Base-by-base conservation (phyloP, 2,113 vertebrate species). In the Amphiprion ocellaris region DNA sequence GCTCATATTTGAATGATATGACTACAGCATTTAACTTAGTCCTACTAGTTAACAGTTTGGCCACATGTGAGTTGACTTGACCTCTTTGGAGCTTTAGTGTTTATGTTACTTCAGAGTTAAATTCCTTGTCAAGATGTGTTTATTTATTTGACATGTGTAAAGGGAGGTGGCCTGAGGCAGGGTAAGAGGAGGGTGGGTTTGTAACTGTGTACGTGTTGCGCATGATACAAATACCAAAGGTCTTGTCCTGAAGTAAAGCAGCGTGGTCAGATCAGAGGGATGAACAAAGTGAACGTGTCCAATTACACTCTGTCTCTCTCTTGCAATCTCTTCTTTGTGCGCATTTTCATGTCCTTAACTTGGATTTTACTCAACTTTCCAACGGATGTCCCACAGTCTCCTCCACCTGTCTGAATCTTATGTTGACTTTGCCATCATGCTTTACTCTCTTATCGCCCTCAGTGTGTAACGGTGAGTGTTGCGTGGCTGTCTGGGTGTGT, bases 181-280 rank as follows among this genome's bases (percentile, higher is more conserved):
- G 10, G 17, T 33, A 69, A 54, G 24, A 21, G 30, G 30, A 69
- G 60, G 44, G 44, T 21, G 26, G 30, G 30, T 71, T 19, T 70
- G 24, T 63, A 44, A 59, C 47, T 46, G 39, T 65, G 41, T 71
- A 71, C 28, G 21, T 75, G 66, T 24, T 23, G 63, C 59, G 46
- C 68, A 15, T 58, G 79, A 77, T 21, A 23, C 47, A 88, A 81
- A 86, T 76, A 79, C 70, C 41, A 75, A 81, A 82, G 71, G 68
- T 81, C 68, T 72, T 69, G 66, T 75, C 59, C 55, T 71, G 65
- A 68, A 30, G 55, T 69, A 52, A 75, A 6, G 47, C 47, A 52
- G 74, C 59, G 30, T 15, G 41, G 67, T 23, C 66, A 56, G 41
- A 80, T 77, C 67, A 69, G 50, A 73, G 37, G 67, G 26, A 66